phyloP scores from a whole-genome alignment of 2,113 vertebrate genomes.

The Oxyura jamaicensis region DNA sequence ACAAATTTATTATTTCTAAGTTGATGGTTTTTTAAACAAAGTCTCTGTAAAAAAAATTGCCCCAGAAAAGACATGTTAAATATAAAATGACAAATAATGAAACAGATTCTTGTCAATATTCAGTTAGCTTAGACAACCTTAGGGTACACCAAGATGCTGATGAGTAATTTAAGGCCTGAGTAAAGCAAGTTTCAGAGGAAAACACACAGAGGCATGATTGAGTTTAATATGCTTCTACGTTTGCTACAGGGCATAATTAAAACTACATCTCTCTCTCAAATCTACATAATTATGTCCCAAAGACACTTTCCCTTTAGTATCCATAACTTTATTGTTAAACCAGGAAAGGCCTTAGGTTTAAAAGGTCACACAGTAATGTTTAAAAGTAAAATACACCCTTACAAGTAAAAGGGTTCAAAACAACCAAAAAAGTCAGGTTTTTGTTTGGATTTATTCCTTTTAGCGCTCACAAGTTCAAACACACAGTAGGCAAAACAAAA shows the following conservation, averaged over 20 bases:
- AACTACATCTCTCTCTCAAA: slow-evolving; percentile 68
- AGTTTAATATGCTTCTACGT: slow-evolving; percentile 57
- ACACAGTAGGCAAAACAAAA: not conserved
- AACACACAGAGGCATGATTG: slow-evolving; percentile 44
- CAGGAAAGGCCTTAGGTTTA: slow-evolving; percentile 26
- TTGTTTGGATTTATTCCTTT: not conserved
- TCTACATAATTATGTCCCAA: slow-evolving; percentile 74
- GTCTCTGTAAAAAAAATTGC: not conserved
- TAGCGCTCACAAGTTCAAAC: not conserved
- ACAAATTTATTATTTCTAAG: not conserved
- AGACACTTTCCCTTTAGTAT: slow-evolving; percentile 64
- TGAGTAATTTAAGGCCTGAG: slow-evolving; percentile 56
- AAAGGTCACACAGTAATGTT: slow-evolving; percentile 22
- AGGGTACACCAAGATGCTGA: slow-evolving; percentile 3
- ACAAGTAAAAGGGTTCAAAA: slow-evolving; percentile 26
- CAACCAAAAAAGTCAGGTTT: not conserved
- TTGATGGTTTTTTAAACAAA: not conserved
- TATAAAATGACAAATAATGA: not conserved
- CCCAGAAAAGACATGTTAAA: not conserved
- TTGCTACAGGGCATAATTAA: slow-evolving; percentile 74
- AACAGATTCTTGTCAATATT: slow-evolving; percentile 49
- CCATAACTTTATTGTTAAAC: slow-evolving; percentile 49
- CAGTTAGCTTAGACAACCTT: slow-evolving; percentile 54
- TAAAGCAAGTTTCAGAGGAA: slow-evolving; percentile 62
- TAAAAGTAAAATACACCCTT: slow-evolving; percentile 22